A percentile compares a stretch with the other conserved stretches of the same genome.
These are phyloP conservation scores for Chauna torquata DNA, from an alignment of 2,113 vertebrate species.

Conservation along the genomic window DNA sequence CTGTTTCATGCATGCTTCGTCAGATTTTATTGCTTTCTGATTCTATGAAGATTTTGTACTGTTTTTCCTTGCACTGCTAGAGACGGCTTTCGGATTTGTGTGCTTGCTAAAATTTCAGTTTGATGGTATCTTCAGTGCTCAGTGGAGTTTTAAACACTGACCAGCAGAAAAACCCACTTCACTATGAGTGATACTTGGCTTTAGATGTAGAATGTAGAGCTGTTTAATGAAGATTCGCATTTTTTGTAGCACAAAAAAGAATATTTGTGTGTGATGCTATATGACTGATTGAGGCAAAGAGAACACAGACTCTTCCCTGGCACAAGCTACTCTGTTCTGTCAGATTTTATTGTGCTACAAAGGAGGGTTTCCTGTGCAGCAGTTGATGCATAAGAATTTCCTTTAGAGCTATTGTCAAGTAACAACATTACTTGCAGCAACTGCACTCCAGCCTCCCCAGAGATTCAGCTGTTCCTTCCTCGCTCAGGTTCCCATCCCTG, in stretches of 20 bases:
- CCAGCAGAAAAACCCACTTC: neutral
- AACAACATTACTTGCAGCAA: neutral
- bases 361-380: neutral
- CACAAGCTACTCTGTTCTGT: neutral
- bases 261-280: neutral
- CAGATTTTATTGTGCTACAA: neutral
- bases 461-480: neutral
- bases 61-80: neutral
- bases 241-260: neutral
- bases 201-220: neutral
- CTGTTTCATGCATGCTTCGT: neutral
- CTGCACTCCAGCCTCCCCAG: neutral
- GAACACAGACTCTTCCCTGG: neutral
- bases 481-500: neutral
- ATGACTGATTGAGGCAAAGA: neutral
- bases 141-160: neutral
- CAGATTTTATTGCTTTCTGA: neutral
- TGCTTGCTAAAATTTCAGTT: neutral
- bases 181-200: neutral
- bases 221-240: neutral
- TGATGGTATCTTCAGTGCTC: neutral
- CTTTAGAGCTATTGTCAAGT: neutral
- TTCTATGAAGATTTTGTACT: neutral
- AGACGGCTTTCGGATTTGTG: neutral
- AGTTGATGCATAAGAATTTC: neutral